Evolutionary conservation across 1,140 invertebrate genomes (phyloP), one percentile per base, ranked within the genome.

Genomic region (Lethocerus indicus): DNA sequence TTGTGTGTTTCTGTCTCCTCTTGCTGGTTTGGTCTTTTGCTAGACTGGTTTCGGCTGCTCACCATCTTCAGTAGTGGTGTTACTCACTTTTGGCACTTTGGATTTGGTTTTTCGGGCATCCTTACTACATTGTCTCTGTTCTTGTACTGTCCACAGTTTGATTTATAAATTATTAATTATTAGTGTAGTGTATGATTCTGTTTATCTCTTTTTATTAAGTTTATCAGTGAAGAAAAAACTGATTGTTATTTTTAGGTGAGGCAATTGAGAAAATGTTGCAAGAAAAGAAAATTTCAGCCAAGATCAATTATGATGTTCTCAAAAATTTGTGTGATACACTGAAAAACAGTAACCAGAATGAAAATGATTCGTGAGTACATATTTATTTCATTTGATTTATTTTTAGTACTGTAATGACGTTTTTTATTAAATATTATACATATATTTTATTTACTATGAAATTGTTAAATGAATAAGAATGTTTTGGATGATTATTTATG

Each of bases 281-380:
- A 56, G 90, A 94, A 58, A 95, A 93, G 64, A 88, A 87, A 61
- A 83, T 98, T 50, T 96, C 92, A 1, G 81, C 76, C 4, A 98
- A 98, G 74, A 95, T 98, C 27, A 95, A 98, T 66, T 98, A 97
- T 61, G 92, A 97, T 58, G 92, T 97, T 18, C 67, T 98, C 13
- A 90, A 88, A 59, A 86, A 78, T 60, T 66, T 92, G 54, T 77
- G 76, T 61, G 65, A 56, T 54, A 78, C 69, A 63, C 72, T 78
- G 58, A 61, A 54, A n/a, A 55, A 36, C 43, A 56, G 28, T 27
- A 47, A 50, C 5, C 54, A 57, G 35, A 42, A 21, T 9, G 48
- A 56, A 24, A 32, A 40, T 36, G 50, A 13, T 3, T 39, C 23
- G 42, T 44, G 18, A 44, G 42, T 44, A 20, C 5, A 20, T 42